Conservation (phyloP, 1,140 invertebrate genomes). For the Drosophila equinoxialis region DNA sequence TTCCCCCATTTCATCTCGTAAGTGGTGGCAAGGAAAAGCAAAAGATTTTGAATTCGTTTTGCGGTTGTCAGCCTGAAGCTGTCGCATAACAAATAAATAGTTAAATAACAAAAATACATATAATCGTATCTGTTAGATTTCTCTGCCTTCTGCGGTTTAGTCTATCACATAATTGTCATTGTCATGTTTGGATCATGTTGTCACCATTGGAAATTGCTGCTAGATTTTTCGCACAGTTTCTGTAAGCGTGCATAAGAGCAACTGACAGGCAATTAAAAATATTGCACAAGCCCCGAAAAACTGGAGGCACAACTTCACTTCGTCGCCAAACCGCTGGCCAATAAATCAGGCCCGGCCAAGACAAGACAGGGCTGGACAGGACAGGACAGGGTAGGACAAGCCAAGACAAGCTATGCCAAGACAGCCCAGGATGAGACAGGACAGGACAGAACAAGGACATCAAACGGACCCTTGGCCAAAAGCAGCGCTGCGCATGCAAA, state of each 20-base stretch:
- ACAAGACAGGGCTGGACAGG: not conserved
- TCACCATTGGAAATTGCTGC: slow-evolving; percentile 36
- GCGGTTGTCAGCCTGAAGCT: slow-evolving; percentile 45
- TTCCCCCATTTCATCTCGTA: slow-evolving; percentile 24
- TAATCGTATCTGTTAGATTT: not conserved
- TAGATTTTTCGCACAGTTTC: slow-evolving; percentile 46
- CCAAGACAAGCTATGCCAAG: not conserved
- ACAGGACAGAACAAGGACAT: slow-evolving; percentile 60
- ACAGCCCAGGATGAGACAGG: slow-evolving; percentile 25
- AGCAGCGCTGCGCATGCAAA: slow-evolving; percentile 29
- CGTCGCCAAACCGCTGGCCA: slow-evolving; percentile 42
- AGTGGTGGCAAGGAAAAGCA: slow-evolving; percentile 2
- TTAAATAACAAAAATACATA: not conserved
- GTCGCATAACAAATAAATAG: slow-evolving; percentile 8
- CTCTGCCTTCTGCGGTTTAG: slow-evolving; percentile 34
- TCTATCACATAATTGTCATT: slow-evolving; percentile 55
- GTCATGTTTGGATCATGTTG: slow-evolving; percentile 52
- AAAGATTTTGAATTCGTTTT: slow-evolving; percentile 51
- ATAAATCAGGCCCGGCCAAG: slow-evolving; percentile 60
- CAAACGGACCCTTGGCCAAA: slow-evolving; percentile 46
- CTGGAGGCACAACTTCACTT: slow-evolving; percentile 32
- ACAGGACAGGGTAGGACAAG: not conserved
- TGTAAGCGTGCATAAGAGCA: not conserved
- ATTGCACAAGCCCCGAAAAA: slow-evolving; percentile 60
- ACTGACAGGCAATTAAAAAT: slow-evolving; percentile 74